Base-by-base conservation (phyloP, 2,888 invertebrate genomes). In the Chironomus tentans region DNA sequence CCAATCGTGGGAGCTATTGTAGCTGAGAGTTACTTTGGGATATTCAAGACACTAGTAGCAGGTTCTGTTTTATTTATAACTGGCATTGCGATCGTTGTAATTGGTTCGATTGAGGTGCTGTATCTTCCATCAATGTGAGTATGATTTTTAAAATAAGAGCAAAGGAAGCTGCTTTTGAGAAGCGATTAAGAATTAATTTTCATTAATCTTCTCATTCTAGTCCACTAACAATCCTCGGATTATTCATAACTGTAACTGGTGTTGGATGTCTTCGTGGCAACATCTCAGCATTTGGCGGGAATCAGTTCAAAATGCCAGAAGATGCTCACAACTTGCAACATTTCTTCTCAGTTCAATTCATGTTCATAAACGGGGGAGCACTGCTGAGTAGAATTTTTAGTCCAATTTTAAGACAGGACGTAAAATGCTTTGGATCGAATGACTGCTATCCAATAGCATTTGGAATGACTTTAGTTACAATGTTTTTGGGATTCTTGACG, bases 251-350 rank as follows among this genome's bases (percentile, higher is more conserved):
- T 77, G 87, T 86, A 2, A 76, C 87, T 50, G 88, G 88, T 1
- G 88, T 88, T 2, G 88, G 88, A 46, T 88, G 88, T 5, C 88
- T 89, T 78, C 89, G 89, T 79, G 88, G 89, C 2, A 88, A 88
- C 80, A 87, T 89, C 21, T 83, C 87, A 5, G 86, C 89, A 1
- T 89, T 89, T 81, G 89, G 88, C 7, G 89, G 88, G 12, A 88
- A 89, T 81, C 89, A 88, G 80, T 87, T 87, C 79, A 2, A n/a
- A 65, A 4, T 65, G 4, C 82, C 82, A 13, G 80, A 82, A 69
- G 84, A 87, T 82, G 83, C 85, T 76, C 80, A 81, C 77, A 84
- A 86, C 79, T 82, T 87, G 38, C 82, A 83, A 18, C 81, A 83
- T 28, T 89, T 87, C 80, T 89, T 89, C 81, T 88, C 88, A 3